Evolutionary conservation across 2,113 vertebrate species (phyloP).

Genomic region (Hippocampus abdominalis): DNA sequence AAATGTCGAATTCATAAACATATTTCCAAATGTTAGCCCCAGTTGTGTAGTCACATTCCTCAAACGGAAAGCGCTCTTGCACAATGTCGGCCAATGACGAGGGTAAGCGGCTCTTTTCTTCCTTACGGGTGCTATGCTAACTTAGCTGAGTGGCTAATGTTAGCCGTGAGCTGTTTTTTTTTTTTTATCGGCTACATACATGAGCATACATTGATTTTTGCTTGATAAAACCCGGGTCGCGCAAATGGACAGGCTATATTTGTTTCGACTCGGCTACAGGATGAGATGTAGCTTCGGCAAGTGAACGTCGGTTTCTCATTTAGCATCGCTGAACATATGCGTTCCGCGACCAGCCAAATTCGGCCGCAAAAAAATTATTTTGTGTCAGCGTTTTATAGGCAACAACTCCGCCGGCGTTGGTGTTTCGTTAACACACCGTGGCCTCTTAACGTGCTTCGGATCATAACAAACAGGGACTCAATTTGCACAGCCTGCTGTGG

Average conservation of each 20-base stretch:
- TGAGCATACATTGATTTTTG: background rate
- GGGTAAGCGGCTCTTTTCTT: constrained; percentile 47
- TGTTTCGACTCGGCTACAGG: background rate
- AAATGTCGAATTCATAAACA: constrained; percentile 14
- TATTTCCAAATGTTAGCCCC: constrained; percentile 46
- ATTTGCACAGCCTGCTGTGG: background rate
- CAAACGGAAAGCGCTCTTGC: constrained; percentile 40
- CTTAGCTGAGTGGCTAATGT: constrained; percentile 27
- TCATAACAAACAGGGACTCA: background rate
- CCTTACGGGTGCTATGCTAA: constrained; percentile 20
- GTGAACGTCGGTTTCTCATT: background rate
- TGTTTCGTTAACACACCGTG: background rate
- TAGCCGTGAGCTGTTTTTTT: background rate
- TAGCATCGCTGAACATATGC: background rate
- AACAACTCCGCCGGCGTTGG: background rate
- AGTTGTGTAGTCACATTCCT: constrained; percentile 27
- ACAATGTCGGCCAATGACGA: constrained; percentile 67
- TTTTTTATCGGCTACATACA: too few species aligned
- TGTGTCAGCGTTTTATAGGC: too few species aligned
- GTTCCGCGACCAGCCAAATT: background rate
- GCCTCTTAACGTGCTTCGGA: background rate
- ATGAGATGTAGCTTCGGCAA: background rate
- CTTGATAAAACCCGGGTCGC: background rate
- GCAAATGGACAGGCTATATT: background rate
- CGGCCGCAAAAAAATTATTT: background rate